These are phyloP conservation scores for Colletes gigas DNA, from an alignment of 1,140 invertebrate species.

Conservation along the genomic window DNA sequence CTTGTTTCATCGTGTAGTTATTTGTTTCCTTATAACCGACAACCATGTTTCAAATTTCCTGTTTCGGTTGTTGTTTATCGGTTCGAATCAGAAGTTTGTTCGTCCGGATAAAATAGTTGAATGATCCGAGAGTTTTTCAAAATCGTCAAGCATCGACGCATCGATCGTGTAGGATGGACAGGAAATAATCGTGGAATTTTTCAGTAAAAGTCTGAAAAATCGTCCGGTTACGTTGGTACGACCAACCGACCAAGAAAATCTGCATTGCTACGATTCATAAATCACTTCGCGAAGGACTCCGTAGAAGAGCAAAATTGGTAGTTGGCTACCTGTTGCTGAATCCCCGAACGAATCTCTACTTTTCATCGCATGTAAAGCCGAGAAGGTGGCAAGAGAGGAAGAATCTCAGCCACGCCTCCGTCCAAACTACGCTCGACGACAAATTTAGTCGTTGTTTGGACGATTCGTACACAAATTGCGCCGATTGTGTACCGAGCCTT, in stretches of 20 bases:
- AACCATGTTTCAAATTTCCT: neutral
- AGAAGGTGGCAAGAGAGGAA: constrained; percentile 9
- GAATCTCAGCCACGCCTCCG: neutral
- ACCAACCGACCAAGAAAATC: constrained; percentile 5
- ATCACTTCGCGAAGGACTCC: constrained; percentile 30
- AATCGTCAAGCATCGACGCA: too few species aligned
- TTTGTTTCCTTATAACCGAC: neutral
- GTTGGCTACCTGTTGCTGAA: constrained; percentile 53
- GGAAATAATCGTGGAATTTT: neutral
- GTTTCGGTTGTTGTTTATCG: neutral
- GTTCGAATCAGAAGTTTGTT: too few species aligned
- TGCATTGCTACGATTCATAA: constrained; percentile 26
- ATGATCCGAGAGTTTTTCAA: too few species aligned
- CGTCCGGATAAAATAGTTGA: too few species aligned
- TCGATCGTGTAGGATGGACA: neutral
- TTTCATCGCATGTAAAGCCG: neutral
- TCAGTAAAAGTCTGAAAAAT: neutral
- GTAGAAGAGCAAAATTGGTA: constrained; percentile 3
- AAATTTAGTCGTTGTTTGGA: constrained; percentile 10
- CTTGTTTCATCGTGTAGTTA: neutral
- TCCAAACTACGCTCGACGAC: neutral
- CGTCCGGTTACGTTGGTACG: neutral
- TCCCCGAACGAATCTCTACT: neutral
- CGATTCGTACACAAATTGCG: constrained; percentile 12
- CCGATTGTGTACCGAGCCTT: constrained; percentile 8